Percentiles rank a stretch among this genome's conserved stretches.
These are phyloP conservation scores for Drosophila subsilvestris DNA, from an alignment of 2,888 invertebrate genomes.

Conservation along the genomic window DNA sequence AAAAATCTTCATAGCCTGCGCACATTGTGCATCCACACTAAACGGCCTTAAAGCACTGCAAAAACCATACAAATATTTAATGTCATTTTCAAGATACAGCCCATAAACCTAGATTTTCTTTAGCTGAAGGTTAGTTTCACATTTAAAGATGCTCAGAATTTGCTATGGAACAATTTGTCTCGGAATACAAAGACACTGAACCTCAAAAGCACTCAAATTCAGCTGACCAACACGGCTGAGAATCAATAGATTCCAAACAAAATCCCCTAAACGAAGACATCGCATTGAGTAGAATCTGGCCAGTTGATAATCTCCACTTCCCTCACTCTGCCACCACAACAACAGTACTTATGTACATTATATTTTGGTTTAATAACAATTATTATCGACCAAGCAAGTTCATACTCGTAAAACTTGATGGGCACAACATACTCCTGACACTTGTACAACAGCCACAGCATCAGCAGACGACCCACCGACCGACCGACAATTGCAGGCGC, in stretches of 20 bases:
- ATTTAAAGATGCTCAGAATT: not conserved
- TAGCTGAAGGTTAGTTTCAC: not conserved
- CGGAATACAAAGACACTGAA: not conserved
- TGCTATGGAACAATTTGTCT: not conserved
- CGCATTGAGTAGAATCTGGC: slow-evolving; percentile 34
- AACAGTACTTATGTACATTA: slow-evolving; percentile 14
- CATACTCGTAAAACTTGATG: slow-evolving; percentile 60
- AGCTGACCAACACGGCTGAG: not conserved
- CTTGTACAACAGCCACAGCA: slow-evolving; percentile 14
- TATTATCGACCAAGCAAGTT: slow-evolving; percentile 41
- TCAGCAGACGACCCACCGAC: slow-evolving; percentile 20
- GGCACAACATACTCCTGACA: slow-evolving; percentile 30
- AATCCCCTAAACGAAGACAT: slow-evolving; percentile 15
- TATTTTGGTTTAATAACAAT: slow-evolving; percentile 54
- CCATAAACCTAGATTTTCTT: not conserved
- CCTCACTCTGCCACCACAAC: not conserved
- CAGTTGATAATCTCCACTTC: slow-evolving; percentile 21
- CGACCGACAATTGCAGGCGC: slow-evolving; percentile 41
- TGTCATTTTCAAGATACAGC: not conserved
- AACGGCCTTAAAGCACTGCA: not conserved
- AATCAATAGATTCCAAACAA: not conserved
- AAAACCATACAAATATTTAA: not conserved
- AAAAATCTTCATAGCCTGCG: no score
- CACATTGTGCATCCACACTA: no score
- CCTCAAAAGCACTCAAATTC: not conserved